Percentiles rank a stretch among this genome's conserved stretches.
phyloP scores from a whole-genome alignment of 2,113 vertebrate genomes.

The Thryonomys swinderianus region DNA sequence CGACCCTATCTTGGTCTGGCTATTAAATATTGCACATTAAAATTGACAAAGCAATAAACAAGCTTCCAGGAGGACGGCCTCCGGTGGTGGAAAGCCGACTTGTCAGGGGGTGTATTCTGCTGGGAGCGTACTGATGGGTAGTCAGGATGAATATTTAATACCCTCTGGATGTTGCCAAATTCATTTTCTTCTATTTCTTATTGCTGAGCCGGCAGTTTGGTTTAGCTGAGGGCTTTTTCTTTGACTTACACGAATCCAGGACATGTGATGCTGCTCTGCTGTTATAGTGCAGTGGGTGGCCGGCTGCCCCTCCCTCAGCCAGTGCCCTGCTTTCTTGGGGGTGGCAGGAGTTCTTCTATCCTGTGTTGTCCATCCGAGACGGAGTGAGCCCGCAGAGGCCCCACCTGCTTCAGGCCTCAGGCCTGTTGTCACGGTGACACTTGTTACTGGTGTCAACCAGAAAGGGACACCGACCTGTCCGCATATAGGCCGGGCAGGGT shows the following conservation, averaged over 20 bases:
- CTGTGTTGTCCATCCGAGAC: not conserved
- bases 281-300: not conserved
- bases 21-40: slow-evolving; percentile 75
- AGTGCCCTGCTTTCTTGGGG: not conserved
- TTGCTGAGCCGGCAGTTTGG: slow-evolving; percentile 73
- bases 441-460: not conserved
- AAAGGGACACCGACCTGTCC: not conserved
- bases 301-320: not conserved
- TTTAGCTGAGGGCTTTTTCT: slow-evolving; percentile 4
- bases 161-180: slow-evolving; percentile 69
- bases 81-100: slow-evolving; percentile 41
- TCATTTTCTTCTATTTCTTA: slow-evolving; percentile 59
- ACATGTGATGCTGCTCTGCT: not conserved
- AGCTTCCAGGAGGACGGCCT: slow-evolving; percentile 70
- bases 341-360: not conserved
- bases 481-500: slow-evolving; percentile 7
- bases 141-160: slow-evolving; percentile 79
- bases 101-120: slow-evolving; percentile 66
- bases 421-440: not conserved
- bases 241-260: not conserved
- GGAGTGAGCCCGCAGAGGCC: not conserved
- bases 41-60: slow-evolving; percentile 79
- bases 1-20: slow-evolving; percentile 51
- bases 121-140: slow-evolving; percentile 72
- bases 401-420: not conserved